Conservation (phyloP, 2,797 vertebrate genomes). For the Varecia variegata region DNA sequence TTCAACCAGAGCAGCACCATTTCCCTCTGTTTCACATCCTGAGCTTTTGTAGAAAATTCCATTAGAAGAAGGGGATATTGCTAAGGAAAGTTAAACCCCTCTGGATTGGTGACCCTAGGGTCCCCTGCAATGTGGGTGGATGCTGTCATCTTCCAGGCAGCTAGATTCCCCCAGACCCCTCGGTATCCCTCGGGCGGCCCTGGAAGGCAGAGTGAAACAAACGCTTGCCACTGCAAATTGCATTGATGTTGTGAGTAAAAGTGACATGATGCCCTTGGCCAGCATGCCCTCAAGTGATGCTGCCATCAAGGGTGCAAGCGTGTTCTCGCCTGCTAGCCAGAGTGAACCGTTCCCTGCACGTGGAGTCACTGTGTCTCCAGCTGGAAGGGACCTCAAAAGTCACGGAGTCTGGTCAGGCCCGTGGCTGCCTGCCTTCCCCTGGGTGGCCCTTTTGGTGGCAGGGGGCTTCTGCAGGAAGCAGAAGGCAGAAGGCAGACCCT, state of each 20-base stretch:
- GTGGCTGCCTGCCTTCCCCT: neutral
- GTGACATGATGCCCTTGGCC: slow-evolving; percentile 24
- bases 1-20: neutral
- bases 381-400: neutral
- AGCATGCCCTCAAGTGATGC: neutral
- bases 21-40: neutral
- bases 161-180: neutral
- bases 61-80: neutral
- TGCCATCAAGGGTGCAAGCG: neutral
- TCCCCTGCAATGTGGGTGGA: neutral
- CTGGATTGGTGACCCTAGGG: neutral
- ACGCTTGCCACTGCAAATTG: neutral
- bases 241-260: neutral
- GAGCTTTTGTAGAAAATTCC: neutral
- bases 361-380: neutral
- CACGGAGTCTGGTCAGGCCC: neutral
- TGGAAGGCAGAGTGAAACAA: neutral
- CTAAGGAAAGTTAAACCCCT: neutral
- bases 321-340: neutral
- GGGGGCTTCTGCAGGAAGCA: neutral
- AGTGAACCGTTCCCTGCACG: neutral
- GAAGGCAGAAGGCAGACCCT: neutral
- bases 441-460: neutral
- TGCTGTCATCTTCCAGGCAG: neutral
- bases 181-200: neutral